A percentile compares a stretch with the other conserved stretches of the same genome.
These are phyloP conservation scores for Diadegma fenestrale DNA, from an alignment of 2,888 invertebrate species.

Conservation along the genomic window DNA sequence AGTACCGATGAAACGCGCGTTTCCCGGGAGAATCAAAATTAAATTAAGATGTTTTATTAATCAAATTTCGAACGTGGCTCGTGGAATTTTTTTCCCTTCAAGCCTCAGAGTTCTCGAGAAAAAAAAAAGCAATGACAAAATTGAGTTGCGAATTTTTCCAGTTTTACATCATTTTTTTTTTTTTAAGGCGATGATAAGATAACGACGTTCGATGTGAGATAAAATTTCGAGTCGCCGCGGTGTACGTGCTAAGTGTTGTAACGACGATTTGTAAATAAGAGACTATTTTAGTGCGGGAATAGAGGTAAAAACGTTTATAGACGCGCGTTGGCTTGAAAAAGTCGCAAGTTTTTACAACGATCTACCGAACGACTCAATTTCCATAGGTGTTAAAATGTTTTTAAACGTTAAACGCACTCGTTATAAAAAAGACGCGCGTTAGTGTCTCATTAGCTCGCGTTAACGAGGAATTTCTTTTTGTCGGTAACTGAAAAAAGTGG, in stretches of 20 bases:
- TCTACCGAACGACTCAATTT: slow-evolving; percentile 19
- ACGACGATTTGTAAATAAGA: slow-evolving; percentile 16
- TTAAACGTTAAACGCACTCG: slow-evolving; percentile 17
- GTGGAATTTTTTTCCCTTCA: not conserved
- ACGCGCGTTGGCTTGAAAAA: slow-evolving; percentile 5
- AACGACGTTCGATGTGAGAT: not conserved
- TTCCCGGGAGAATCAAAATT: not conserved
- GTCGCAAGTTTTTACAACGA: slow-evolving; percentile 19
- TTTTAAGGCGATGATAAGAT: not conserved
- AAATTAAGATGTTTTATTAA: not conserved
- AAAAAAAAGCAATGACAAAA: not conserved
- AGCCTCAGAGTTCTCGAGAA: not conserved
- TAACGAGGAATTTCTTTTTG: slow-evolving; percentile 17
- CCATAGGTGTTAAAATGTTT: slow-evolving; percentile 34
- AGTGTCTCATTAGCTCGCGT: slow-evolving; percentile 15
- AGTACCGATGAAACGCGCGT: not conserved
- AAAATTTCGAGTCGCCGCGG: slow-evolving; percentile 1
- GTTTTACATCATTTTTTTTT: not conserved
- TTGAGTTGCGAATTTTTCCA: not conserved
- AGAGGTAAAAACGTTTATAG: not conserved
- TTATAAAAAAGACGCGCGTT: not conserved
- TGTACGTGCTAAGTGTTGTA: slow-evolving; percentile 25
- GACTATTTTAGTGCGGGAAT: not conserved
- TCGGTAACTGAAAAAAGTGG: not conserved
- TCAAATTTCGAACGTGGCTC: not conserved